These are phyloP conservation scores for Hypanus sabinus DNA, from an alignment of 2,113 vertebrate species.

Conservation along the genomic window DNA sequence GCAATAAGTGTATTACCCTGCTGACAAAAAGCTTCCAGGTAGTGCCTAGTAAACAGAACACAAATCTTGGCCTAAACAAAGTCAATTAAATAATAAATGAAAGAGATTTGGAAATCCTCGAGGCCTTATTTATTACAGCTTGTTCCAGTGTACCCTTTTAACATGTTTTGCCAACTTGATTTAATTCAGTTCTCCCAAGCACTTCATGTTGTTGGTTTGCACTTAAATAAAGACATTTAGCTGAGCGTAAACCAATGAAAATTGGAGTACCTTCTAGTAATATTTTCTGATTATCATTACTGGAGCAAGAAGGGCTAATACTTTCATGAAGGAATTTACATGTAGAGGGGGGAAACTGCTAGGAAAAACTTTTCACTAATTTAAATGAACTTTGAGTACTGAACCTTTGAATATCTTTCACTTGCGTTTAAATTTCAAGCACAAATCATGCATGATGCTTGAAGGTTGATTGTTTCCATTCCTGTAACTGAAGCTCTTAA, in stretches of 20 bases:
- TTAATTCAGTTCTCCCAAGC: too few species aligned
- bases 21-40: background rate
- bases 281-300: background rate
- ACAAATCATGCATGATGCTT: background rate
- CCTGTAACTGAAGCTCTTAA: background rate
- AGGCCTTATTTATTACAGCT: background rate
- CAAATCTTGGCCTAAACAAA: background rate
- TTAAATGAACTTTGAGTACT: background rate
- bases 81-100: background rate
- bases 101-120: background rate
- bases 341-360: background rate
- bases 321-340: background rate
- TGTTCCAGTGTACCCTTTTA: background rate
- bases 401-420: background rate
- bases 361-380: background rate
- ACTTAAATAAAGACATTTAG: background rate
- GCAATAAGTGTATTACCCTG: background rate
- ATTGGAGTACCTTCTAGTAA: background rate
- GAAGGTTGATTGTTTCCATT: background rate
- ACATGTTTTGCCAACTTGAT: constrained; percentile 23
- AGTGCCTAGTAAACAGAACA: background rate
- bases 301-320: background rate
- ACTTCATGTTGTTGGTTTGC: background rate
- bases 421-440: background rate
- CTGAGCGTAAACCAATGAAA: background rate